phyloP scores from a whole-genome alignment of 2,888 invertebrate genomes.

The Orthosia gracilis region DNA sequence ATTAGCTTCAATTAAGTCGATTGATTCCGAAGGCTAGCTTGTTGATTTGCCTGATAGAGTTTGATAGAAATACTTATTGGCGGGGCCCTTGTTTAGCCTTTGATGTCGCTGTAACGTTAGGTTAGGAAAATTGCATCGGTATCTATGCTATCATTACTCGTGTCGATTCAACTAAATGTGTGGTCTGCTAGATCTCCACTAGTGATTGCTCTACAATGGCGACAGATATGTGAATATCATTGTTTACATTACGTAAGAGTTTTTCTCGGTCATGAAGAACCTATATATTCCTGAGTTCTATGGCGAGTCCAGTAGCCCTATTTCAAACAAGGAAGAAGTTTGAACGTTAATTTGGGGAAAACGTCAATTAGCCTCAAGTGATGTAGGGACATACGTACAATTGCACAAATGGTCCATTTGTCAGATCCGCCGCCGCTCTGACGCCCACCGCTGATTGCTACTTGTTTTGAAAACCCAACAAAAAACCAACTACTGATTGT shows the following conservation, averaged over 20 bases:
- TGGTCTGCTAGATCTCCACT: background rate
- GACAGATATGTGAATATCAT: background rate
- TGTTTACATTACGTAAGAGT: conserved; percentile 46
- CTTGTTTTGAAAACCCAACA: conserved; percentile 32
- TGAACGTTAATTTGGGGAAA: conserved; percentile 70
- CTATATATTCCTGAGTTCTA: background rate
- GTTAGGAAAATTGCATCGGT: conserved; percentile 14
- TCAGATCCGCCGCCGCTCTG: conserved; percentile 56
- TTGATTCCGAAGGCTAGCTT: conserved; percentile 66
- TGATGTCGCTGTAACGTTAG: conserved; percentile 22
- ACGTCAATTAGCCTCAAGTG: conserved; percentile 49
- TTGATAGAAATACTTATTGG: conserved; percentile 49
- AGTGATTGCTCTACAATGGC: background rate
- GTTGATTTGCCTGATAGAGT: conserved; percentile 61
- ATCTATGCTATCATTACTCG: background rate
- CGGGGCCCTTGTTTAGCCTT: conserved; percentile 43
- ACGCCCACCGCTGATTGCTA: conserved; percentile 54
- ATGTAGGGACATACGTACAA: conserved; percentile 60
- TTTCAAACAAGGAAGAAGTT: conserved; percentile 7
- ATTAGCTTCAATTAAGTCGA: conserved; percentile 64
- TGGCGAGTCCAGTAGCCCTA: background rate
- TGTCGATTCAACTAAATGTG: conserved; percentile 1
- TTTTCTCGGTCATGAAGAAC: conserved; percentile 1
- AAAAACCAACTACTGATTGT: conserved; percentile 21
- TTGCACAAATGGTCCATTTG: conserved; percentile 73